Conservation (phyloP, 2,797 vertebrate species). For the Gobionotothen gibberifrons region DNA sequence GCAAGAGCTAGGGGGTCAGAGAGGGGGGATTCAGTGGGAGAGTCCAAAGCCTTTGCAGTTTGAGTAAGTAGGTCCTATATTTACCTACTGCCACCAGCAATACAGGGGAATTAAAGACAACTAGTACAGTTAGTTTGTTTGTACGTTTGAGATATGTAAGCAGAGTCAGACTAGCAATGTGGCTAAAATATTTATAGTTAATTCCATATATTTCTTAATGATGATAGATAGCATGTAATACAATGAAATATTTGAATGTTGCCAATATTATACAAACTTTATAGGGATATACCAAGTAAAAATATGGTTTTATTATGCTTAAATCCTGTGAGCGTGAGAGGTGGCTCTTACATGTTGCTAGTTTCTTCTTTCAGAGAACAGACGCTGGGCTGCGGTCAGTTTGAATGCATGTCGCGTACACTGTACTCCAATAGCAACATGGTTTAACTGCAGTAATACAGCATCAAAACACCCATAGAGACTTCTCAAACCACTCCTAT, state of each 20-base stretch:
- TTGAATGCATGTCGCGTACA: slow-evolving; percentile 6
- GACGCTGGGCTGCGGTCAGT: neutral
- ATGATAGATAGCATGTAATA: neutral
- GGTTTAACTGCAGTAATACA: slow-evolving; percentile 13
- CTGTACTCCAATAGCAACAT: slow-evolving; percentile 6
- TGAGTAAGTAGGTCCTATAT: neutral
- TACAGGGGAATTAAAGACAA: neutral
- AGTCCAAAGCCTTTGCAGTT: slow-evolving; percentile 3
- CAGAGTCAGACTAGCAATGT: neutral
- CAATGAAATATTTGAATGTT: neutral
- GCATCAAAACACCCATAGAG: slow-evolving; percentile 3
- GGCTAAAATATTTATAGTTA: too few species aligned
- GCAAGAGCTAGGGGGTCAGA: slow-evolving; percentile 11
- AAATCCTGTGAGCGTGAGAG: neutral
- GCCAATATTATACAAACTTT: neutral
- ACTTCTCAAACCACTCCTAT: slow-evolving; percentile 5
- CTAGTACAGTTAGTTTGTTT: neutral
- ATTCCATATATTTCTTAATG: too few species aligned
- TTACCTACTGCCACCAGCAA: neutral
- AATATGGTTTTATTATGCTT: slow-evolving; percentile 14
- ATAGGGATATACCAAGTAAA: accelerated
- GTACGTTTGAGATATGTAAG: slow-evolving; percentile 1
- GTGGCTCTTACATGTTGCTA: neutral
- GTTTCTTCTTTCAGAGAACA: slow-evolving; percentile 1
- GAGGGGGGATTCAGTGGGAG: slow-evolving; percentile 3